Evolutionary conservation across 1,140 invertebrate species (phyloP).

Genomic region (Bombus superbus): DNA sequence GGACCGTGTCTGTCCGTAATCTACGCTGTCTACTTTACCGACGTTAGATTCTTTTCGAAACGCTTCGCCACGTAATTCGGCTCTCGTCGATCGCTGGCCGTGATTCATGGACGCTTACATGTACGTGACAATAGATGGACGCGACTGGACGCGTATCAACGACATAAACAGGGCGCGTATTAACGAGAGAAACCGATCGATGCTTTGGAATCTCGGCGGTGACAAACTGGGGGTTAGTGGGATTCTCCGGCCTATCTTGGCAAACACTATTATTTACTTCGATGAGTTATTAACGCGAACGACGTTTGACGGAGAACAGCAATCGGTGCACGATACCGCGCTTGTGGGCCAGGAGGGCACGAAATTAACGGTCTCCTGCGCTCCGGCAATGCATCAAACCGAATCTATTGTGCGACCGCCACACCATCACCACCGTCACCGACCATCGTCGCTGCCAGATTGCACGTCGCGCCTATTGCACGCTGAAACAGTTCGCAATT

Average conservation of each 20-base stretch:
- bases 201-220: constrained; percentile 33
- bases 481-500: constrained; percentile 61
- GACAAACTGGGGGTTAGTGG: constrained; percentile 22
- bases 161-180: constrained; percentile 33
- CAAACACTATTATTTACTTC: constrained; percentile 63
- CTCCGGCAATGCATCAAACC: constrained; percentile 73
- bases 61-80: too few species aligned
- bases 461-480: constrained; percentile 47
- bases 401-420: constrained; percentile 73
- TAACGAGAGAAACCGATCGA: constrained; percentile 31
- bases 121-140: not conserved
- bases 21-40: not conserved
- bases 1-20: not conserved
- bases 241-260: constrained; percentile 18
- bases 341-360: constrained; percentile 67
- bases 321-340: constrained; percentile 46
- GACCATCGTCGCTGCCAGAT: constrained; percentile 56
- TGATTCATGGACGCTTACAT: not conserved
- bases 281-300: constrained; percentile 67
- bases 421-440: constrained; percentile 56
- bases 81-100: too few species aligned
- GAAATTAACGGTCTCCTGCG: constrained; percentile 75
- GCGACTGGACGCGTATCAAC: not conserved
- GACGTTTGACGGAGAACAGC: constrained; percentile 57
- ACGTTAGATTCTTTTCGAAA: too few species aligned